Evolutionary conservation across 2,113 vertebrate genomes (phyloP), one percentile per base, ranked within the genome.

Genomic region (Pterocles orientalis): DNA sequence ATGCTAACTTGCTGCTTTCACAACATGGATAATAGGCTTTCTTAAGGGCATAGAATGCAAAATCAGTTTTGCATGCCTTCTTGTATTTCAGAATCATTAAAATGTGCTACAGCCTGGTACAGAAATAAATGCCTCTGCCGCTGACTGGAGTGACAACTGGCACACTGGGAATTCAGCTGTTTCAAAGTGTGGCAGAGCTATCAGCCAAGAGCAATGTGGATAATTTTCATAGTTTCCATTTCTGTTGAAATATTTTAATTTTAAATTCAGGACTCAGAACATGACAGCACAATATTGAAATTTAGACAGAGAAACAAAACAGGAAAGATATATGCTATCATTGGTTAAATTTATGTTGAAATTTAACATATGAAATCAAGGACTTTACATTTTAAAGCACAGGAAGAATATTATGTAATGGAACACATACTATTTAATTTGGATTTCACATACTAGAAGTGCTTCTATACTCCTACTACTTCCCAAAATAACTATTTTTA

Each of bases 1-100:
- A 96, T 96, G 91, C 79, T 94, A 95, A 96, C 94, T 97, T 93
- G 86, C 86, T 96, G 71, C 95, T 97, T 98, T 97, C 76, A 86
- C 82, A 89, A 88, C 87, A 87, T 91, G 91, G 88, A 94, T 96
- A 95, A 97, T 95, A 94, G 81, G n/a, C 77, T 97, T 96, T 92
- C 95, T 97, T 90, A 90, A 95, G 95, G 94, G 51, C 39, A 83
- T 64, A 65, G 56, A 97, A 91, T 90, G 29, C 61, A 95, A 90
- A 96, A 96, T 92, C 66, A 54, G 77, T 68, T 95, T 94, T 89
- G 54, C 41, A 83, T 86, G 70, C 92, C 85, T 45, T 75, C 68
- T 94, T 92, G 65, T 94, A 82, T 90, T 76, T 89, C 95, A 93
- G 88, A 82, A 71, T 80, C 83, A 82, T 78, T 95, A 95, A 97